Percentiles rank a stretch among this genome's conserved stretches.
These are phyloP conservation scores for Empidonax traillii DNA, from an alignment of 2,113 vertebrate species.

Conservation along the genomic window DNA sequence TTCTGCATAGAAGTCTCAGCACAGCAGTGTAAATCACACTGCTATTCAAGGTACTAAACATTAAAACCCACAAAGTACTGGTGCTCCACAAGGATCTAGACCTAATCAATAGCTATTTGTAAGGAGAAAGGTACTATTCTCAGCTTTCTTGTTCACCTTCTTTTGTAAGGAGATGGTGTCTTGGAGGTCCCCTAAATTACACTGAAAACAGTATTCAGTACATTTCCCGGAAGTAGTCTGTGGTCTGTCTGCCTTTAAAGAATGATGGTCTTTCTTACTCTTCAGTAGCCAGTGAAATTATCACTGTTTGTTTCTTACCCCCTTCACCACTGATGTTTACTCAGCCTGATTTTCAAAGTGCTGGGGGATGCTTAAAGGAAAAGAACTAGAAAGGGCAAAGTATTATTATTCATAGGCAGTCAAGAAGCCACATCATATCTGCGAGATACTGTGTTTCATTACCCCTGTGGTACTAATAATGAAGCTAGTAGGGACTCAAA, in stretches of 20 bases:
- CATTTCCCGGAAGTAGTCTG: background rate
- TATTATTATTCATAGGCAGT: constrained; percentile 53
- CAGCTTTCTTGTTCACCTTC: background rate
- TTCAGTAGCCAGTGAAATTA: background rate
- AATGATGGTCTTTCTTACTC: background rate
- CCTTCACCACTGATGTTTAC: background rate
- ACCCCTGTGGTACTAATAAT: constrained; percentile 58
- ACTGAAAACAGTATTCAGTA: background rate
- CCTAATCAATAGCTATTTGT: background rate
- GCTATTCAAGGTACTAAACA: background rate
- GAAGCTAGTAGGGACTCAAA: constrained; percentile 34
- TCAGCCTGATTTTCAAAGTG: constrained; percentile 26
- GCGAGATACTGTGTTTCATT: constrained; percentile 48
- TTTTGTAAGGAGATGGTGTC: background rate
- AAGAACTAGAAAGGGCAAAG: constrained; percentile 47
- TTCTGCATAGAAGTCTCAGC: background rate
- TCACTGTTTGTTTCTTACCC: background rate
- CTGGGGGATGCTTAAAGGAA: constrained; percentile 26
- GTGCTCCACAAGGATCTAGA: background rate
- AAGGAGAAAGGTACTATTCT: background rate
- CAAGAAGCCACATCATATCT: constrained; percentile 47
- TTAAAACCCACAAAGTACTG: background rate
- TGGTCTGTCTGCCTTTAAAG: background rate
- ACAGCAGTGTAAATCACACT: background rate
- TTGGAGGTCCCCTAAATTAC: background rate